Base-by-base conservation (phyloP, 1,140 invertebrate species). In the Drosophila santomea region DNA sequence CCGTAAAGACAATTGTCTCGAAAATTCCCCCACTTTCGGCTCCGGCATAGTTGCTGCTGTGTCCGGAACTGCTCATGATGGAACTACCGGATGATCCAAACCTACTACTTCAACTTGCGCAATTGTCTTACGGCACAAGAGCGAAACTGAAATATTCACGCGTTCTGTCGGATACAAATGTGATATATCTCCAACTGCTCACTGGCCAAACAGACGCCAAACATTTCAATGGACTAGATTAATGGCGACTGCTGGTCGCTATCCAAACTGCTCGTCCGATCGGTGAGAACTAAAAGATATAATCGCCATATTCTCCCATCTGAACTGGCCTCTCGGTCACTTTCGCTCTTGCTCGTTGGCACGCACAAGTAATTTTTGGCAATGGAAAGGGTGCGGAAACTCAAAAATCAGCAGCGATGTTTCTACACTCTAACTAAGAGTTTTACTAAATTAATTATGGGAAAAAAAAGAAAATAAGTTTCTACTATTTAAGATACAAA, bases 281-380 rank as follows among this genome's bases (percentile, higher is more conserved):
- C 83, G 50, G 48, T 63, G 79, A 60, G 62, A 63, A 88, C 72
- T 64, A 47, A 80, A 51, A 48, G 35, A 72, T 68, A 58, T 63
- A 73, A 50, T 38, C 10, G 45, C 41, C 15, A 58, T 50, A 15
- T 43, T 23, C 62, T 50, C 62, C 63, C 38, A 20, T 15, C 36
- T 72, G 51, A 62, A 62, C 59, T 62, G 32, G 59, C 17, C 20
- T 20, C 59, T 61, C 15, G 50, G 8, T 25, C 5, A 28, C 20
- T 10, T 39, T 35, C 50, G 41, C 50, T 50, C 45, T 67, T 55
- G 14, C 44, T 43, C 23, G 54, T 35, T 8, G 25, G 28, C 25
- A 64, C 57, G 54, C 62, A 77, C 36, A 74, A 80, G 84, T 89
- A 89, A 77, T 80, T 89, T 89, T 60, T 88, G 83, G 84, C 56